Evolutionary conservation across 2,888 invertebrate species (phyloP), one percentile per base, ranked within the genome.

Genomic region (Lamproptera curius): DNA sequence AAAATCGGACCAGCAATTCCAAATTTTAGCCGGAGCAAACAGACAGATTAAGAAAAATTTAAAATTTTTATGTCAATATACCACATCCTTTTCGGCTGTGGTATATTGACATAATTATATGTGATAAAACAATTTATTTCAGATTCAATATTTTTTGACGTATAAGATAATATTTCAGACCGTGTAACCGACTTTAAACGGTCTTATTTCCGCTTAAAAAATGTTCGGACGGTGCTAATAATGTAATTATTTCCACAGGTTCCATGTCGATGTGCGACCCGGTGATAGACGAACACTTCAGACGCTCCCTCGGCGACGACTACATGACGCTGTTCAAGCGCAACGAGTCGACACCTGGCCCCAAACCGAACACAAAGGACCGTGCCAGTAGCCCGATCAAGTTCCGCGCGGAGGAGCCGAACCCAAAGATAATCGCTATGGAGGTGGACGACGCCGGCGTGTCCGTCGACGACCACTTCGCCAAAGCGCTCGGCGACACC

Each of bases 231-330:
- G 6, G 20, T 20, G 20, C 20, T 6, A 5, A 20, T 20, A 3
- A 20, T 20, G 4, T 20, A 20, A 20, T 5, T 6, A 20, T 20
- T 6, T 20, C 20, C 67, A 20, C 79, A 93, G 93, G 92, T 65
- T 90, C 91, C 31, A 91, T 92, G 73, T 92, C 93, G 10, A 92
- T 93, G 90, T 94, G 95, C 79, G 97, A 97, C 78, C 95, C 95
- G 9, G 95, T 95, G 46, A 97, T 97, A 67, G 97, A 98, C 81
- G 98, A 98, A 73, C 97, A 98, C 82, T 98, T 98, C 84, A 91
- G 97, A 47, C 92, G 97, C 53, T 97, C 97, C 1, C 89, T 98
- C 54, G 97, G 97, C 48, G 92, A 93, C 60, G 92, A 94, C 72
- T 94, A 94, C 83, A 91, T 92, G 77, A 90, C 89, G 52, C 80